Evolutionary conservation across 1,140 invertebrate genomes (phyloP), one percentile per base, ranked within the genome.

Genomic region (Amyelois transitella): DNA sequence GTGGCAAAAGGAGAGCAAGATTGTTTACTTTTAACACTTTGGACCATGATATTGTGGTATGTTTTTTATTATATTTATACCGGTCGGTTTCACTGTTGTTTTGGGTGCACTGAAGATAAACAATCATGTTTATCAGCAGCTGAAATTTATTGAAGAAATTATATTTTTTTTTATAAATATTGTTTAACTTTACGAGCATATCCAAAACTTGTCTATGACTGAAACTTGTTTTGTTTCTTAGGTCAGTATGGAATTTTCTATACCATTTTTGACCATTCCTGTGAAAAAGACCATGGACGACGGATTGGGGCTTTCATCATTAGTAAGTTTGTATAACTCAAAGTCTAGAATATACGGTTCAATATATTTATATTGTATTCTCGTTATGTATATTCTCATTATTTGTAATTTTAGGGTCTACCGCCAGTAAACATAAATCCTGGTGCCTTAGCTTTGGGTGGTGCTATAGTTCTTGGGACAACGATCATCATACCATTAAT

Each of bases 221-320:
- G 4, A 25, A 24, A 17, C 14, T 38, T 1, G 10, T 55, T 49
- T 49, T 22, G 48, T 45, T 43, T 18, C 10, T 24, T 14, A 89
- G 88, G 72, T 89, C 18, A 81, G 79, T 17, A 64, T 89, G 55
- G 84, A 88, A 43, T 81, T 89, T 53, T 75, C 73, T 5, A 72
- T 89, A 24, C 88, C 88, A 1, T 87, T 89, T 58, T 49, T 89
- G n/a, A 74, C 73, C 10, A 88, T 89, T 55, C 88, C 88, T 5
- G 53, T 88, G 1, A 88, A 83, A 51, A 81, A 80, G 57, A 72
- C 77, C 5, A 55, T 79, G 7, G 60, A 86, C 8, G 53, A 66
- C 4, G 59, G 59, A 1, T 56, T 64, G 19, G 70, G 70, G 22
- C 12, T 56, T 0, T 25, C 28, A 18, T 53, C 51, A n/a, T 58